Percentiles rank a stretch among this genome's conserved stretches.
phyloP scores from a whole-genome alignment of 2,888 invertebrate genomes.

The Subacronicta megacephala region DNA sequence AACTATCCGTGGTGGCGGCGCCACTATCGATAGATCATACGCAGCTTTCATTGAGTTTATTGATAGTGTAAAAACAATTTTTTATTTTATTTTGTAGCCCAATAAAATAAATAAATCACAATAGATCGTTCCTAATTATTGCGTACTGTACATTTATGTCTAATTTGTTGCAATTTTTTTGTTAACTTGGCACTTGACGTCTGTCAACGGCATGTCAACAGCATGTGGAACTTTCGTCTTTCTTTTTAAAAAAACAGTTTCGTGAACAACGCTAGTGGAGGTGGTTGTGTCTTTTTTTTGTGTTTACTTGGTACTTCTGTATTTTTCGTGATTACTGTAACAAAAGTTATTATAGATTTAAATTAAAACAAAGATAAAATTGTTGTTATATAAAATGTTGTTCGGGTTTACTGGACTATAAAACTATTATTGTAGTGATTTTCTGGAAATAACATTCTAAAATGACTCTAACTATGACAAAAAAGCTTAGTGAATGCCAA shows the following conservation, averaged over 20 bases:
- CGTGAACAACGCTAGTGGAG: conserved; percentile 4
- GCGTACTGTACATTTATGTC: too few species aligned
- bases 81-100: too few species aligned
- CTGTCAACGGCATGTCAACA: too few species aligned
- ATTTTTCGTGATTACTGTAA: conserved; percentile 33
- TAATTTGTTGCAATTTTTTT: too few species aligned
- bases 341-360: conserved; percentile 6
- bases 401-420: conserved; percentile 3
- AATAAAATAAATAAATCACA: too few species aligned
- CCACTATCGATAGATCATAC: too few species aligned
- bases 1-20: too few species aligned
- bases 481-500: conserved; percentile 84
- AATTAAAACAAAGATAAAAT: not conserved
- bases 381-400: conserved; percentile 26
- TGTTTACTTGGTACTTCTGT: conserved; percentile 22
- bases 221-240: too few species aligned
- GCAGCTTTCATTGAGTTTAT: too few species aligned
- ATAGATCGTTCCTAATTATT: too few species aligned
- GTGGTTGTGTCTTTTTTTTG: conserved; percentile 27
- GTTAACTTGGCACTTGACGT: too few species aligned
- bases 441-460: conserved; percentile 40
- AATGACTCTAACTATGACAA: conserved; percentile 86
- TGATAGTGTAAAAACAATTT: too few species aligned
- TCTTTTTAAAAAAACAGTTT: conserved; percentile 35
- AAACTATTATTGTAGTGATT: conserved; percentile 9